Percentiles rank a stretch among this genome's conserved stretches.
phyloP scores from a whole-genome alignment of 2,888 invertebrate genomes.

The Desoria tigrina region DNA sequence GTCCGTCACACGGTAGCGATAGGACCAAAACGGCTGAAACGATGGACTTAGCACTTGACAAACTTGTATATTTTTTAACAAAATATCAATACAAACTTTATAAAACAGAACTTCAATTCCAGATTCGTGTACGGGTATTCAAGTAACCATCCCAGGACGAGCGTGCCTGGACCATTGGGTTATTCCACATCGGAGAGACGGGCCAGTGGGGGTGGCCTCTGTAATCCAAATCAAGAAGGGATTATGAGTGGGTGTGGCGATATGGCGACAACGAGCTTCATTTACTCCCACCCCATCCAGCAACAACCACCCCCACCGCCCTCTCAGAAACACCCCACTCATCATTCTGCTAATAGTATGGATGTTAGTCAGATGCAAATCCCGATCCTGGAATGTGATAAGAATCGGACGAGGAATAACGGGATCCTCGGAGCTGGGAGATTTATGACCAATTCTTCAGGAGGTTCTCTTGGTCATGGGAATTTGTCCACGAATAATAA shows the following conservation, averaged over 20 bases:
- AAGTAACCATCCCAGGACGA: slow-evolving; percentile 7
- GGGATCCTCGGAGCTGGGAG: slow-evolving; percentile 12
- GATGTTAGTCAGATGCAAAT: slow-evolving; percentile 18
- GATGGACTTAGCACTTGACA: no score
- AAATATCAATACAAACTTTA: no score
- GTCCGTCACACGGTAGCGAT: no score
- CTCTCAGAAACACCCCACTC: background rate
- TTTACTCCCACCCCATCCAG: background rate
- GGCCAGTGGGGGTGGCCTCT: background rate
- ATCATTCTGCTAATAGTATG: background rate
- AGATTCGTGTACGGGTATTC: slow-evolving; percentile 20
- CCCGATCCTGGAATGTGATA: slow-evolving; percentile 14
- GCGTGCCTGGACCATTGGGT: background rate
- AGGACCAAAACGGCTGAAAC: no score
- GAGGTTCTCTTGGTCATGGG: background rate
- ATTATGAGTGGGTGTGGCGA: background rate
- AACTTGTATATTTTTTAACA: no score
- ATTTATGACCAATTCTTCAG: slow-evolving; percentile 5
- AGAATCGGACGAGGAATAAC: slow-evolving; percentile 16
- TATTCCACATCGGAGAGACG: background rate
- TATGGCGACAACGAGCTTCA: slow-evolving; percentile 16
- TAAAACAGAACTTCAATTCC: no score
- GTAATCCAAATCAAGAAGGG: background rate
- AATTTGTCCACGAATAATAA: background rate
- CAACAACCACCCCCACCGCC: slow-evolving; percentile 10